Evolutionary conservation across 2,888 invertebrate species (phyloP), one percentile per base, ranked within the genome.

Genomic region (Byasa hedistus): DNA sequence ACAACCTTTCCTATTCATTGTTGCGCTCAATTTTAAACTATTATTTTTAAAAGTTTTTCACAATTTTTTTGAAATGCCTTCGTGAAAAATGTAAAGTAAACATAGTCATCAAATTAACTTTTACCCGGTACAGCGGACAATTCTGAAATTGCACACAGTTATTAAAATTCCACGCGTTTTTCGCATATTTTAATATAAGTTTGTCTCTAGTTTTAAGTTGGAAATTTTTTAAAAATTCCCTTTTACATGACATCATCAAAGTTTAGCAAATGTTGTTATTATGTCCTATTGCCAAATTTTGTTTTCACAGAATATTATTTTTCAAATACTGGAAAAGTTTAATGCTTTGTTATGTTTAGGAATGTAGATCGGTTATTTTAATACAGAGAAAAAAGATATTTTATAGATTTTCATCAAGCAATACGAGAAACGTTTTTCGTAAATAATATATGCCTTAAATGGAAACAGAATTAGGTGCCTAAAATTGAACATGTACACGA

Each of bases 71-170:
- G 21, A 52, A 52, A 21, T 21, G 52, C 21, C 21, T 21, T 3
- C 22, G 22, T 21, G 52, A 54, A 54, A 54, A 54, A 54, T 22
- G 8, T 54, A 54, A 5, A 22, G 52, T n/a, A 54, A 54, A n/a
- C n/a, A 54, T 10, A 54, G 52, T 54, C 52, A 22, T 23, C 22
- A 54, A 54, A 54, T 54, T 54, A 54, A 54, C 52, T 54, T 54
- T 54, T 8, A 54, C 22, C 21, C 22, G 22, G 52, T 23, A 54
- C 19, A 22, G 52, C 8, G 52, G 5, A 15, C 22, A 22, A 10
- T 23, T 10, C 52, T 12, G 52, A n/a, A 19, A 54, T 54, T 54
- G 52, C 52, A 54, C 22, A 12, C 12, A 51, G 52, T 54, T 54
- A 54, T 54, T 54, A 54, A 54, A 54, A 54, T 22, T 54, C 52